Conservation (phyloP, 2,113 vertebrate species). For the Neolamprologus sp. region DNA sequence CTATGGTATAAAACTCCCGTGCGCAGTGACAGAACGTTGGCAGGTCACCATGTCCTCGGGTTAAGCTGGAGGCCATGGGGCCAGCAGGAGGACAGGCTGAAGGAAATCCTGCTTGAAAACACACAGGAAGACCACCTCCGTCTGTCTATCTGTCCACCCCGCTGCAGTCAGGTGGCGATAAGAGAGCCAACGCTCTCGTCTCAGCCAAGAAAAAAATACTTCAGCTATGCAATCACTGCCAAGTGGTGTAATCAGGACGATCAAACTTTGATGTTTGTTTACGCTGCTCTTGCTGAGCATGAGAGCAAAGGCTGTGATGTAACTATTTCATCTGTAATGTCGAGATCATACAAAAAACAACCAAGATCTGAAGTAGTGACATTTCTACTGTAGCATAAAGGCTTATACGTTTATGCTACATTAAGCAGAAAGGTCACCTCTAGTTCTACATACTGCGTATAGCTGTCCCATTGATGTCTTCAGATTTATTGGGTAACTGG, state of each 20-base stretch:
- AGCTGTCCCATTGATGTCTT: not conserved
- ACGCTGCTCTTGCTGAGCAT: not conserved
- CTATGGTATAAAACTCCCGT: not conserved
- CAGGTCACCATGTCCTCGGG: not conserved
- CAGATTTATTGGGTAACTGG: not conserved
- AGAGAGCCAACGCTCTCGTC: not conserved
- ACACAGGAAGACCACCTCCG: slow-evolving; percentile 45
- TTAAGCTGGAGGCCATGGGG: not conserved
- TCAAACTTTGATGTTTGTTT: slow-evolving; percentile 28
- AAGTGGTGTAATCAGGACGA: not conserved
- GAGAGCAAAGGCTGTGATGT: not conserved
- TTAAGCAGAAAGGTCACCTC: not conserved
- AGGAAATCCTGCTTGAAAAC: slow-evolving; percentile 65
- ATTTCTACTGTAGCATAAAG: not conserved
- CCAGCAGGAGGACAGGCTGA: not conserved
- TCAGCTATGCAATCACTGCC: not conserved
- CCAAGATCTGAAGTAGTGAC: not conserved
- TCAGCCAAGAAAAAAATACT: not conserved
- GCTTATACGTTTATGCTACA: not conserved
- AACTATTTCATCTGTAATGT: not conserved
- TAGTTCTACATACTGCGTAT: not conserved
- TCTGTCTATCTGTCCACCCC: not conserved
- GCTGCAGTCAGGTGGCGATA: slow-evolving; percentile 29
- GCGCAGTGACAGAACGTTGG: not conserved
- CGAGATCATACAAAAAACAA: not conserved